Conservation (phyloP, 2,797 vertebrate genomes). For the Micropoecilia bifurca region DNA sequence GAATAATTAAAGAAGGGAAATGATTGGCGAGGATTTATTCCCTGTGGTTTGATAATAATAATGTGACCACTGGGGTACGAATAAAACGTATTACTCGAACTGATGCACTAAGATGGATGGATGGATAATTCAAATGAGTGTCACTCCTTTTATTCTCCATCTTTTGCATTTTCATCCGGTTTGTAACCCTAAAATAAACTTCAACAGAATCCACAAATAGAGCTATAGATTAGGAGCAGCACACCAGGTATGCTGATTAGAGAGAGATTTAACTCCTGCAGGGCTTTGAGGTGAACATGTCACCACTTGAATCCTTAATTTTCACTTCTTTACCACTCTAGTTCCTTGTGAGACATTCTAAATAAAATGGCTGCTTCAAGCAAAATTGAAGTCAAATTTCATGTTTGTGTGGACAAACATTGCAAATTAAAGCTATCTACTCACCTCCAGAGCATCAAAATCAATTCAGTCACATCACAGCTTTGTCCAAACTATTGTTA, state of each 20-base stretch:
- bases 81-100: background rate
- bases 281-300: slow-evolving; percentile 70
- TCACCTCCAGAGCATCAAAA: background rate
- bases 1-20: slow-evolving; percentile 1
- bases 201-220: slow-evolving; percentile 73
- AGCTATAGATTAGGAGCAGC: slow-evolving; percentile 70
- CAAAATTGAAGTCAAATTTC: background rate
- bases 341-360: slow-evolving; percentile 26
- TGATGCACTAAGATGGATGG: background rate
- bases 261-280: slow-evolving; percentile 71
- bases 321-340: slow-evolving; percentile 22
- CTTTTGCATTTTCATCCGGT: slow-evolving; percentile 49
- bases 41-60: background rate
- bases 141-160: slow-evolving; percentile 33
- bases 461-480: background rate
- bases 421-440: background rate
- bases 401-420: background rate
- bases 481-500: background rate
- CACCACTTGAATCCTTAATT: slow-evolving; percentile 63
- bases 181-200: slow-evolving; percentile 72
- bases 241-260: slow-evolving; percentile 67
- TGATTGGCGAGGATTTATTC: background rate
- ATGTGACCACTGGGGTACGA: background rate
- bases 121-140: background rate
- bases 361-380: slow-evolving; percentile 1